A percentile compares a stretch with the other conserved stretches of the same genome.
Evolutionary conservation across 1,140 invertebrate species (phyloP).

Genomic region (Cyclargus thomasi): DNA sequence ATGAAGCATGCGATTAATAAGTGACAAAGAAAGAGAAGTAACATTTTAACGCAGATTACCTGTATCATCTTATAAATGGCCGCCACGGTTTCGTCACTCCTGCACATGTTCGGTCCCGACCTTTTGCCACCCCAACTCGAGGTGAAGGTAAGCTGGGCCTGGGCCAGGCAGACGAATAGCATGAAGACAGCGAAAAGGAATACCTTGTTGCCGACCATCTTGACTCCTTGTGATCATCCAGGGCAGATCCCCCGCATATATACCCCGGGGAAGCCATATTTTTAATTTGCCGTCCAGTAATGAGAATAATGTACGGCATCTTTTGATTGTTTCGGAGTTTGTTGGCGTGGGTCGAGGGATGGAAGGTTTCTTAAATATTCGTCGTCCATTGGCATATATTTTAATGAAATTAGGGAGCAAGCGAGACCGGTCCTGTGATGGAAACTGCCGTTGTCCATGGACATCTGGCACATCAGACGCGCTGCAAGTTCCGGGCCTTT

Average conservation of each 20-base stretch:
- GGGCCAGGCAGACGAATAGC: constrained; percentile 40
- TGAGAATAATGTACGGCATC: constrained; percentile 8
- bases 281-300: constrained; percentile 26
- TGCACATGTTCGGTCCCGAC: constrained; percentile 41
- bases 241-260: constrained; percentile 19
- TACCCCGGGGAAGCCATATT: constrained; percentile 27
- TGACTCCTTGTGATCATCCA: constrained; percentile 12
- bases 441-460: too few species aligned
- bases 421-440: too few species aligned
- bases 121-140: constrained; percentile 63
- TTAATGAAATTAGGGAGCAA: too few species aligned
- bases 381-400: too few species aligned
- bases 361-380: too few species aligned
- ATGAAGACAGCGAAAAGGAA: constrained; percentile 40
- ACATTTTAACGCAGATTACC: too few species aligned
- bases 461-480: too few species aligned
- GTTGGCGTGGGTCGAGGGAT: too few species aligned
- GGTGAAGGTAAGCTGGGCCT: constrained; percentile 59
- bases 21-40: too few species aligned
- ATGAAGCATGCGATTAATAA: too few species aligned
- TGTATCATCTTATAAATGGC: constrained; percentile 59
- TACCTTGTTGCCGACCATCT: constrained; percentile 42
- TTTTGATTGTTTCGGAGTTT: constrained; percentile 10
- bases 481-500: too few species aligned
- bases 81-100: constrained; percentile 47